Evolutionary conservation across 2,888 invertebrate genomes (phyloP), one percentile per base, ranked within the genome.

Genomic region (Physocephala rufipes): DNA sequence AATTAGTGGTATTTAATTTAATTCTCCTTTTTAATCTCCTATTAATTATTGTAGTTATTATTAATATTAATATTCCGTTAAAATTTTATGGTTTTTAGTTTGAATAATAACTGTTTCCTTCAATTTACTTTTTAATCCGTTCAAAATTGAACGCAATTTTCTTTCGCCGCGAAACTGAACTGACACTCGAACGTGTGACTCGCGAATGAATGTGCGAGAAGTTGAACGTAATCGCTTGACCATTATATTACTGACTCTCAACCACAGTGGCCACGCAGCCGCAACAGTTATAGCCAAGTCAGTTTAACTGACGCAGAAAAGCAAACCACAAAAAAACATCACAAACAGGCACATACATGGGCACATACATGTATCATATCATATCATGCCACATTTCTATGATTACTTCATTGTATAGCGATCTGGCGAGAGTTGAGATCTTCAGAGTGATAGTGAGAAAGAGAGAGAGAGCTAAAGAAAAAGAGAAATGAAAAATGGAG

Each of bases 101-200:
- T n/a, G n/a, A n/a, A n/a, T n/a, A n/a, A n/a, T n/a, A n/a, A n/a
- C n/a, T n/a, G n/a, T n/a, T n/a, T n/a, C n/a, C n/a, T n/a, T n/a
- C n/a, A n/a, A n/a, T n/a, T n/a, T n/a, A n/a, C n/a, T n/a, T n/a
- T n/a, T n/a, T n/a, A n/a, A n/a, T n/a, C n/a, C n/a, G 36, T 36
- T 36, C 36, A 4, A 36, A 4, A 36, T 7, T 36, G 9, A 36
- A 4, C 36, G 36, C 9, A 19, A 36, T 36, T 36, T 36, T 36
- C 36, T 36, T 58, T n/a, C 58, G 67, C 70, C 72, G 43, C 65
- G 67, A 64, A 53, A 62, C 70, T 67, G 79, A 79, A 74, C 79
- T 76, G 76, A 79, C n/a, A n/a, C 78, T 79, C 80, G 79, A 78
- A 79, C 79, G 79, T 78, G 79, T 77, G 79, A 78, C 78, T 79